Conservation (phyloP, 1,140 invertebrate genomes). For the Heliconius eleuchia region DNA sequence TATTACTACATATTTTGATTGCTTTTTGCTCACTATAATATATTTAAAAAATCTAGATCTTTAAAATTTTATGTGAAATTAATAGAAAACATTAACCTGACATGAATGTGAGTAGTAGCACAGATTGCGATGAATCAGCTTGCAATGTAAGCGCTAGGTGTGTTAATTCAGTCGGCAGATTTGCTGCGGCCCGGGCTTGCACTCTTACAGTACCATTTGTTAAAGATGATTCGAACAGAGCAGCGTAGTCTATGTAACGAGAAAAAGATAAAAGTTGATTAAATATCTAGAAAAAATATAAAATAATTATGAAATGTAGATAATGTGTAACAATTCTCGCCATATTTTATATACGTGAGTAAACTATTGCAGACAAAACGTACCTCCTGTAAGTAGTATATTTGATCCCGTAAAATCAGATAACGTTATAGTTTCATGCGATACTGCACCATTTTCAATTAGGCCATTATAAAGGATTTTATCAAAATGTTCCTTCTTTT, state of each 20-base stretch:
- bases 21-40: too few relatives aligned
- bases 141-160: conserved; percentile 48
- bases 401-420: conserved; percentile 42
- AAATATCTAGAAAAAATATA: background rate
- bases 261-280: background rate
- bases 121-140: conserved; percentile 43
- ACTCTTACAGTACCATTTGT: conserved; percentile 43
- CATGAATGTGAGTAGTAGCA: conserved; percentile 37
- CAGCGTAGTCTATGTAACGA: conserved; percentile 39
- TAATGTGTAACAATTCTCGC: too few relatives aligned
- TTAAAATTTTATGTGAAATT: background rate
- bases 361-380: conserved; percentile 11
- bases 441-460: conserved; percentile 39
- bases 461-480: conserved; percentile 54
- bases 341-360: too few relatives aligned
- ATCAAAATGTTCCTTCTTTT: conserved; percentile 42
- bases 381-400: conserved; percentile 55
- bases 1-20: too few relatives aligned
- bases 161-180: conserved; percentile 31
- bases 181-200: background rate
- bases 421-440: conserved; percentile 55
- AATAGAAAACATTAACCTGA: background rate
- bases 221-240: conserved; percentile 43
- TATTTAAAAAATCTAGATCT: too few relatives aligned
- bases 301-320: too few relatives aligned